Base-by-base conservation (phyloP, 2,113 vertebrate species). In the Thunnus maccoyii region DNA sequence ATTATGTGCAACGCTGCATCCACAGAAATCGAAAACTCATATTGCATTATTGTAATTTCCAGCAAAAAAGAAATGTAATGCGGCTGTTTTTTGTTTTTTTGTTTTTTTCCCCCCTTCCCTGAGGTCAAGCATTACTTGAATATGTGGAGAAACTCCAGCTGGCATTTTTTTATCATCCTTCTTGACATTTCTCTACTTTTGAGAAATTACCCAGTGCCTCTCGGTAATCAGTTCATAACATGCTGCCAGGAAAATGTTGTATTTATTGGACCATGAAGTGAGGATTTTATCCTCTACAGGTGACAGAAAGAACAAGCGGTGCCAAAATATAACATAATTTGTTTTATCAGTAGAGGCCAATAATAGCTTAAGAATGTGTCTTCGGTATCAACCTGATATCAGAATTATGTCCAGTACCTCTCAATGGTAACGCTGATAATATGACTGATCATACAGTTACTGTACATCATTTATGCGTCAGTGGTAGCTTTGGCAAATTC, bases 181-280 rank as follows among this genome's bases (percentile, higher is more conserved):
- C 56, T 64, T 76, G 82, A 80, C 81, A 75, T 87, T 86, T 86
- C 51, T 32, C 12, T 16, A 18, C 72, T 80, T 82, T 15, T 60
- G 57, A 78, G 73, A 88, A 77, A 73, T 61, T 46, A 70, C n/a
- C 69, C 83, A 87, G 74, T 13, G 3, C 6, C 2, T 61, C 9
- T 71, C 30, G 51, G 55, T 60, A 73, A 60, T 47, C 44, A 18
- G 47, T 9, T 73, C 44, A 27, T 51, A 64, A 66, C 15, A 36
- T 56, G 81, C 36, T 36, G 54, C 54, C 25, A 65, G 18, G 12
- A 61, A 72, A 80, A 27, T 41, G 9, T 61, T 72, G 17, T 74
- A 22, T 68, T n/a, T 61, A 66, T 22, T 64, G 36, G 30, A 57
- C 30, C 14, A 2, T 46, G 79, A 56, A 60, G 61, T 32, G 66